phyloP scores from a whole-genome alignment of 2,888 invertebrate genomes.

The Clanis bilineata region DNA sequence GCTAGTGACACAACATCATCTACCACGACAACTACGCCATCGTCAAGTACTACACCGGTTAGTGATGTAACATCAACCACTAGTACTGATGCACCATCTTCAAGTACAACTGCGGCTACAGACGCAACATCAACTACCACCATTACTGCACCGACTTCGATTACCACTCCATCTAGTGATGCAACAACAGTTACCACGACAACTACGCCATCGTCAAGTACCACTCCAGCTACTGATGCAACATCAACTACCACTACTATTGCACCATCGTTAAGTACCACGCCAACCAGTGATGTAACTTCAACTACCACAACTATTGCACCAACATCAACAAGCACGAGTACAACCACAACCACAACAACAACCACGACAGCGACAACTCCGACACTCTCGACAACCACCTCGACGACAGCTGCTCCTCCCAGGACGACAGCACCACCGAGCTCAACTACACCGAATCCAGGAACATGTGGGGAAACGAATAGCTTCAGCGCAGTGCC shows the following conservation, averaged over 20 bases:
- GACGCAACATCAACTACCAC: neutral
- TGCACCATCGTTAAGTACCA: constrained; percentile 3
- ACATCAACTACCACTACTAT: neutral
- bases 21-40: too few relatives aligned
- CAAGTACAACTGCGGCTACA: constrained; percentile 7
- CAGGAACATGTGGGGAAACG: neutral
- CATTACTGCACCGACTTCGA: neutral
- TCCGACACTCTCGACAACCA: too few relatives aligned
- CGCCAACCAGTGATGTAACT: too few relatives aligned
- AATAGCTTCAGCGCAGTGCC: neutral
- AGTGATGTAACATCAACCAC: neutral
- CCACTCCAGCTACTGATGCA: neutral
- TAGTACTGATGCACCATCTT: neutral
- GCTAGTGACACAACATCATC: too few relatives aligned
- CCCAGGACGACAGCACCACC: neutral
- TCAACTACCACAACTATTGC: too few relatives aligned
- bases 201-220: neutral
- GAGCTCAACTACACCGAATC: neutral
- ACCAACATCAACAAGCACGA: neutral
- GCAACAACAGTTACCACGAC: constrained; percentile 14
- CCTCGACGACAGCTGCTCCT: neutral
- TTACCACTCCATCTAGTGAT: neutral
- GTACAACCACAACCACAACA: constrained; percentile 8
- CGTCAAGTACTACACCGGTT: too few relatives aligned
- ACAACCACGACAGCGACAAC: constrained; percentile 16